A percentile compares a stretch with the other conserved stretches of the same genome.
These are phyloP conservation scores for Hormiphora californensis DNA, from an alignment of 37 sponge, comb jelly and placozoan species.

Conservation along the genomic window DNA sequence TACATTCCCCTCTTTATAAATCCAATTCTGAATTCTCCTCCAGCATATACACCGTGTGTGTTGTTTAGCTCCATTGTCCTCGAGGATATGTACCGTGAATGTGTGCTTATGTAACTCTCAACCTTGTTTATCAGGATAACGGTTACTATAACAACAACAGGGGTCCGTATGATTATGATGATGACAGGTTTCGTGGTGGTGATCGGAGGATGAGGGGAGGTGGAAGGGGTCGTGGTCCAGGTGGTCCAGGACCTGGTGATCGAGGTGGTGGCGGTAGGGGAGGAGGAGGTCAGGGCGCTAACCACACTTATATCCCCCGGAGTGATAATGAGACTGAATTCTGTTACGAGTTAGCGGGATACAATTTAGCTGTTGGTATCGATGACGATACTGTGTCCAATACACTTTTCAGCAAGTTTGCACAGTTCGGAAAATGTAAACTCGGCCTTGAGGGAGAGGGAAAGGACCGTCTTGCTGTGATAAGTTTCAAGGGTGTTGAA, in stretches of 20 bases:
- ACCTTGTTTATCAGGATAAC: too few species aligned
- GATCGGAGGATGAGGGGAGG: background rate
- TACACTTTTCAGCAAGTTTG: background rate
- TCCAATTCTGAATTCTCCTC: too few species aligned
- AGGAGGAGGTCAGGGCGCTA: background rate
- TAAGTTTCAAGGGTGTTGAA: conserved; percentile 40
- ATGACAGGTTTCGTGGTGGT: background rate
- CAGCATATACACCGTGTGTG: too few species aligned
- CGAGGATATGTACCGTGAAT: too few species aligned
- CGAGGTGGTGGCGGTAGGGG: background rate
- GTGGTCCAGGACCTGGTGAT: background rate
- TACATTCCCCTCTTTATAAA: too few species aligned
- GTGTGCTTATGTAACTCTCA: background rate
- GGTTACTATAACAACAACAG: conserved; percentile 23
- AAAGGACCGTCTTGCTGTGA: conserved; percentile 20
- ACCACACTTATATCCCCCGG: conserved; percentile 36
- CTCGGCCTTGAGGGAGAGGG: conserved; percentile 49
- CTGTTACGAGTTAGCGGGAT: conserved; percentile 41
- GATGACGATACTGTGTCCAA: conserved; percentile 48
- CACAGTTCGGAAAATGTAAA: conserved; percentile 43
- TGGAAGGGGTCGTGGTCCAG: background rate
- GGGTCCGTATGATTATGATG: background rate
- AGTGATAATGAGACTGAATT: conserved; percentile 25
- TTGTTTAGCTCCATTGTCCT: too few species aligned
- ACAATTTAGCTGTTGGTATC: conserved; percentile 13